A percentile compares a stretch with the other conserved stretches of the same genome.
These are phyloP conservation scores for Karalla daura DNA, from an alignment of 2,797 vertebrate genomes.

Conservation along the genomic window DNA sequence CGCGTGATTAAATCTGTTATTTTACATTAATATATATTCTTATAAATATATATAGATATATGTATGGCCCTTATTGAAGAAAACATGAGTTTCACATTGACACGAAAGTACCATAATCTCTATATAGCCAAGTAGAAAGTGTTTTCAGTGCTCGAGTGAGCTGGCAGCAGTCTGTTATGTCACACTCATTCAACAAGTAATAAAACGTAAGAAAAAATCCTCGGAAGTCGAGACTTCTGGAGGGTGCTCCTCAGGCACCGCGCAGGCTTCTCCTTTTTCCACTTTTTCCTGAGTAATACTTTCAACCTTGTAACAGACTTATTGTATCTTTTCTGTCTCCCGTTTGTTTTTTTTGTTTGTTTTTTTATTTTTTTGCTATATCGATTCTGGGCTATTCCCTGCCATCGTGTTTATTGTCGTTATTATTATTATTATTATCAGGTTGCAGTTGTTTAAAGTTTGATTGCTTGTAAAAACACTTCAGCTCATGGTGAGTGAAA, in stretches of 20 bases:
- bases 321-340: conserved; percentile 18
- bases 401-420: conserved; percentile 81
- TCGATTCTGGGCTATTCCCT: conserved; percentile 94
- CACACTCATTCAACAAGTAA: conserved; percentile 80
- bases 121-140: conserved; percentile 88
- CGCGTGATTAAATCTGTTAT: conserved; percentile 78
- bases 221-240: conserved; percentile 73
- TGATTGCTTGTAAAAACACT: conserved; percentile 90
- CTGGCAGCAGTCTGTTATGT: conserved; percentile 82
- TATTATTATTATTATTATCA: conserved; percentile 86
- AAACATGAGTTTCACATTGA: conserved; percentile 86
- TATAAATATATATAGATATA: conserved; percentile 79
- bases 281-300: conserved; percentile 89
- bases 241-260: conserved; percentile 73
- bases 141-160: conserved; percentile 87
- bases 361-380: conserved; percentile 87
- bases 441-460: no score
- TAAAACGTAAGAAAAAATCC: conserved; percentile 72
- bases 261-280: conserved; percentile 72
- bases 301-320: conserved; percentile 86
- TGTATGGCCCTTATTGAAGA: conserved; percentile 87
- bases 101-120: conserved; percentile 89
- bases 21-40: conserved; percentile 79
- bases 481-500: conserved; percentile 83
- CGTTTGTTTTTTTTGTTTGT: conserved; percentile 47